These are phyloP conservation scores for Drosophila ananassae DNA, from an alignment of 1,140 invertebrate genomes.

Conservation along the genomic window DNA sequence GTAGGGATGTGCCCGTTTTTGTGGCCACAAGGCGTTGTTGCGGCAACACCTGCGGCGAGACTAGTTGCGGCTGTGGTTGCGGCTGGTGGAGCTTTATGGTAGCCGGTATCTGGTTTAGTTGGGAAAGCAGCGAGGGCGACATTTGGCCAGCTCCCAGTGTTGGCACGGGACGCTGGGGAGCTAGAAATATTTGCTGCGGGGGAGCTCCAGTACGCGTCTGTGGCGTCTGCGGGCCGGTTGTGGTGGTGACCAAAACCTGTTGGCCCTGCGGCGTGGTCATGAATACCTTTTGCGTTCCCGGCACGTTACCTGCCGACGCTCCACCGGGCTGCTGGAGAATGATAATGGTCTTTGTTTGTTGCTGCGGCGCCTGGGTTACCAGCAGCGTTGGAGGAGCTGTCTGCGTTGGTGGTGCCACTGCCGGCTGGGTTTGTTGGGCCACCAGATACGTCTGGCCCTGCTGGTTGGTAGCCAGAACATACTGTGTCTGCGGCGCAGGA, in stretches of 20 bases:
- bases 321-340: conserved; percentile 87
- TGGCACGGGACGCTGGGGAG: conserved; percentile 62
- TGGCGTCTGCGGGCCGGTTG: conserved; percentile 56
- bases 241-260: conserved; percentile 87
- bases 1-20: conserved; percentile 41
- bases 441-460: conserved; percentile 86
- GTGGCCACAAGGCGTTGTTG: conserved; percentile 43
- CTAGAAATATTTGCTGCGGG: conserved; percentile 75
- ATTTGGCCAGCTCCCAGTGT: conserved; percentile 71
- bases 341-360: conserved; percentile 88
- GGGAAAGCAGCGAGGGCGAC: conserved; percentile 72
- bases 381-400: conserved; percentile 62
- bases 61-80: conserved; percentile 25
- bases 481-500: conserved; percentile 72
- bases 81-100: conserved; percentile 81
- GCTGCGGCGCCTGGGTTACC: conserved; percentile 81
- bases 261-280: conserved; percentile 88
- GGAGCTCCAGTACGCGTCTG: conserved; percentile 36
- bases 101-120: conserved; percentile 79
- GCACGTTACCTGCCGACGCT: conserved; percentile 39
- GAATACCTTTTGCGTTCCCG: conserved; percentile 86
- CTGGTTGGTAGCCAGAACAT: conserved; percentile 79
- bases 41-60: conserved; percentile 1
- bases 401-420: conserved; percentile 41
- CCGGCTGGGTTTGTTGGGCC: conserved; percentile 84